These are phyloP conservation scores for Alviniconcha marisindica DNA, from an alignment of 1,140 invertebrate species.

Conservation along the genomic window DNA sequence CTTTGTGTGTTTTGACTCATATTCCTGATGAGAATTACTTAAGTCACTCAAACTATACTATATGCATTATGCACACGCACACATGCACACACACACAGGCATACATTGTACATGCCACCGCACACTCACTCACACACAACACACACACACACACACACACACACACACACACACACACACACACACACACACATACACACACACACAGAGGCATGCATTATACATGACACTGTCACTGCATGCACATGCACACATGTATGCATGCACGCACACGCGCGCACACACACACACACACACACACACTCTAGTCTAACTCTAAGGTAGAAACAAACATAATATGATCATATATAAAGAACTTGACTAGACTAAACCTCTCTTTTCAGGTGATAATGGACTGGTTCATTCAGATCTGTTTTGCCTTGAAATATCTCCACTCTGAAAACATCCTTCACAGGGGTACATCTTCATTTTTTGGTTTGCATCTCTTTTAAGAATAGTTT, in stretches of 20 bases:
- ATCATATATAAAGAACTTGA: too few relatives aligned
- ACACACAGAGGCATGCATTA: background rate
- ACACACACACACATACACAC: background rate
- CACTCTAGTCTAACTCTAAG: too few relatives aligned
- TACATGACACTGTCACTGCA: background rate
- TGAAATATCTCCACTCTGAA: constrained; percentile 77
- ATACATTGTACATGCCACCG: too few relatives aligned
- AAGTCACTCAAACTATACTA: too few relatives aligned
- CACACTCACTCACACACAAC: too few relatives aligned
- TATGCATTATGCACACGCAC: background rate
- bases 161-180: background rate
- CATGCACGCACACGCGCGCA: background rate
- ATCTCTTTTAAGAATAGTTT: too few relatives aligned
- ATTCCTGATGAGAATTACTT: too few relatives aligned
- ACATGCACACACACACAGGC: background rate
- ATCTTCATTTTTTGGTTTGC: too few relatives aligned
- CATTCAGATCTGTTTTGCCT: constrained; percentile 76
- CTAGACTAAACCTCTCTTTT: too few relatives aligned
- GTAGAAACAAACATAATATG: too few relatives aligned
- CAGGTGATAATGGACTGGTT: constrained; percentile 75
- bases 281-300: background rate
- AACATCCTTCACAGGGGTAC: constrained; percentile 79
- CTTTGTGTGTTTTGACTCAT: too few relatives aligned
- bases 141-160: background rate
- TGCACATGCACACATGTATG: background rate